Conservation (phyloP, 2,113 vertebrate species). For the Glaucomys volans region DNA sequence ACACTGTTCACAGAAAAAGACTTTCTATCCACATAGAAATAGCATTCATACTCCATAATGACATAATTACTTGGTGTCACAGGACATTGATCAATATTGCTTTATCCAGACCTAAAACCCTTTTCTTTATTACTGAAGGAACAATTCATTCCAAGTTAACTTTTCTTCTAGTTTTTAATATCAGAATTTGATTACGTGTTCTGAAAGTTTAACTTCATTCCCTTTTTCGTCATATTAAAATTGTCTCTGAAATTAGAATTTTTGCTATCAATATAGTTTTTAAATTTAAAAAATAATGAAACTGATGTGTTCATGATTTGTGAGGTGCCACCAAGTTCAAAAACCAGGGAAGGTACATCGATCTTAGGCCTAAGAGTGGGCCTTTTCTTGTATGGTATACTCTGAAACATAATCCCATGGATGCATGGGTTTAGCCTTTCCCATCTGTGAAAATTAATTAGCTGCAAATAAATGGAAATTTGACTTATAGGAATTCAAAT, state of each 20-base stretch:
- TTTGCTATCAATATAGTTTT: not conserved
- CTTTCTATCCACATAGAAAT: not conserved
- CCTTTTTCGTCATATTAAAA: not conserved
- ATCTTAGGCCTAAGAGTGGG: not conserved
- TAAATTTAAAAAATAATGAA: not conserved
- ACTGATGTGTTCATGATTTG: not conserved
- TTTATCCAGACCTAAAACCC: not conserved
- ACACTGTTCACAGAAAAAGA: not conserved
- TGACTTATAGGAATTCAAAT: not conserved
- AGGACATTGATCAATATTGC: not conserved
- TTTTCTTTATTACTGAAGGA: not conserved
- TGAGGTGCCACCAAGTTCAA: not conserved
- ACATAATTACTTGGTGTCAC: not conserved
- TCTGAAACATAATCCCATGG: too few relatives aligned
- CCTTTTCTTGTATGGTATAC: not conserved
- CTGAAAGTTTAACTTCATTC: not conserved
- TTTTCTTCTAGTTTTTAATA: not conserved
- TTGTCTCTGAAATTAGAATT: not conserved
- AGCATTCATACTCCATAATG: not conserved
- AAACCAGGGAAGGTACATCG: not conserved
- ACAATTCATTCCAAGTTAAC: not conserved
- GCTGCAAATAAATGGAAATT: not conserved
- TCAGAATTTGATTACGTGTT: not conserved
- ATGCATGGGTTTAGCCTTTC: not conserved
- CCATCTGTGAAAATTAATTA: not conserved